These are phyloP conservation scores for Sebastes aleutianus DNA, from an alignment of 2,797 vertebrate species.

Conservation along the genomic window DNA sequence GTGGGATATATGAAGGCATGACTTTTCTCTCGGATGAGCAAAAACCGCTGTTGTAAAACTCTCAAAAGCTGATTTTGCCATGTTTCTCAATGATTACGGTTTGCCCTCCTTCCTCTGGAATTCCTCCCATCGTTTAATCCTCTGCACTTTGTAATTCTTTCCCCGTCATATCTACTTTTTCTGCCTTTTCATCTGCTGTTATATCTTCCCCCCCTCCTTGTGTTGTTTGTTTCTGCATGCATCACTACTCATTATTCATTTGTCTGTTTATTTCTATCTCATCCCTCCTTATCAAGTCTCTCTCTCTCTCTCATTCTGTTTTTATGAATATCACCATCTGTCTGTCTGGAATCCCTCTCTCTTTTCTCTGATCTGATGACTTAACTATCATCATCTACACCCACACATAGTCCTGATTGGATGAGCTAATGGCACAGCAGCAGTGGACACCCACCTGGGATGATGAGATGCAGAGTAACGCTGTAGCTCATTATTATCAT, in stretches of 20 bases:
- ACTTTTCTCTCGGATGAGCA: constrained; percentile 32
- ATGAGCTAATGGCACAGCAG: constrained; percentile 42
- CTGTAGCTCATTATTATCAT: constrained; percentile 38
- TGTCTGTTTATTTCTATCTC: constrained; percentile 40
- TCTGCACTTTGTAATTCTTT: constrained; percentile 29
- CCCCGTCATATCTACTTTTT: not conserved
- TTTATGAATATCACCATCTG: constrained; percentile 59
- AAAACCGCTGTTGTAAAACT: constrained; percentile 12
- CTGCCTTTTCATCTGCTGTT: constrained; percentile 11
- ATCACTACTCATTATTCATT: constrained; percentile 39
- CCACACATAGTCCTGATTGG: constrained; percentile 54
- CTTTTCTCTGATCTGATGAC: constrained; percentile 43
- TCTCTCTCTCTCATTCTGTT: constrained; percentile 21
- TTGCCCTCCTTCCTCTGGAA: not conserved
- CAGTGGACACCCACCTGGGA: constrained; percentile 43
- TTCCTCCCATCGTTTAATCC: constrained; percentile 15
- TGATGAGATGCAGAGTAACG: constrained; percentile 27
- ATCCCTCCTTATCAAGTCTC: constrained; percentile 31
- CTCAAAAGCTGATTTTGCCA: constrained; percentile 31
- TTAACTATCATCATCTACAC: constrained; percentile 34
- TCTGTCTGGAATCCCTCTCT: constrained; percentile 41
- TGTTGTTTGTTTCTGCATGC: constrained; percentile 33
- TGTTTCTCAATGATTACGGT: constrained; percentile 46
- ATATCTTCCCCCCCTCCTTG: not conserved
- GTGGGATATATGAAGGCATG: constrained; percentile 21